phyloP scores from a whole-genome alignment of 2,888 invertebrate genomes.

The Drosophila mulleri region DNA sequence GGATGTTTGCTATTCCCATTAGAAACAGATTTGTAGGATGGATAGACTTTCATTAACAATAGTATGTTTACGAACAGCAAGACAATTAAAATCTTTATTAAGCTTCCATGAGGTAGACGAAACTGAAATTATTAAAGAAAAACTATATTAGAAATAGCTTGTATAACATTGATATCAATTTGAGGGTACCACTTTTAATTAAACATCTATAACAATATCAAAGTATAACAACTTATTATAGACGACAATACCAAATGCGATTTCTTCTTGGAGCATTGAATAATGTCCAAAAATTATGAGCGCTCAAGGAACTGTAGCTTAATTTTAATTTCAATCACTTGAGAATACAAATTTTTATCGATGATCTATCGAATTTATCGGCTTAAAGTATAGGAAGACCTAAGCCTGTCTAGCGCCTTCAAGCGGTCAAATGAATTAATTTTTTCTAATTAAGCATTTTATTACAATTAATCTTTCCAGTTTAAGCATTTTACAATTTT shows the following conservation, averaged over 20 bases:
- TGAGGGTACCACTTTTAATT: background rate
- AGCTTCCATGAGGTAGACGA: slow-evolving; percentile 52
- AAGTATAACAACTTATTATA: no score
- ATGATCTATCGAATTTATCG: background rate
- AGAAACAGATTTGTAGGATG: slow-evolving; percentile 38
- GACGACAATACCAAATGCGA: no score
- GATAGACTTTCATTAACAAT: slow-evolving; percentile 62
- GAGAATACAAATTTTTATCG: background rate
- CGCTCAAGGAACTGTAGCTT: background rate
- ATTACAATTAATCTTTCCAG: background rate
- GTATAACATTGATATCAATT: background rate
- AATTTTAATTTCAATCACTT: background rate
- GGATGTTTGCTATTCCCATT: slow-evolving; percentile 9
- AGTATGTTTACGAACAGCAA: slow-evolving; percentile 58
- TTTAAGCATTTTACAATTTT: background rate
- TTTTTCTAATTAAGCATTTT: background rate
- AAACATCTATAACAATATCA: background rate
- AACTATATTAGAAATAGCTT: background rate
- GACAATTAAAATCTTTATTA: slow-evolving; percentile 50
- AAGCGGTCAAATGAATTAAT: background rate
- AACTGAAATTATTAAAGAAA: slow-evolving; percentile 32
- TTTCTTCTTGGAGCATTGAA: no score
- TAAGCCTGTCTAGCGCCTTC: background rate
- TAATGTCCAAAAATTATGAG: no score
- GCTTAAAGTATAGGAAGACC: background rate